Percentiles rank a stretch among this genome's conserved stretches.
These are phyloP conservation scores for Poecilobothrus nobilitatus DNA, from an alignment of 2,888 invertebrate genomes.

Conservation along the genomic window DNA sequence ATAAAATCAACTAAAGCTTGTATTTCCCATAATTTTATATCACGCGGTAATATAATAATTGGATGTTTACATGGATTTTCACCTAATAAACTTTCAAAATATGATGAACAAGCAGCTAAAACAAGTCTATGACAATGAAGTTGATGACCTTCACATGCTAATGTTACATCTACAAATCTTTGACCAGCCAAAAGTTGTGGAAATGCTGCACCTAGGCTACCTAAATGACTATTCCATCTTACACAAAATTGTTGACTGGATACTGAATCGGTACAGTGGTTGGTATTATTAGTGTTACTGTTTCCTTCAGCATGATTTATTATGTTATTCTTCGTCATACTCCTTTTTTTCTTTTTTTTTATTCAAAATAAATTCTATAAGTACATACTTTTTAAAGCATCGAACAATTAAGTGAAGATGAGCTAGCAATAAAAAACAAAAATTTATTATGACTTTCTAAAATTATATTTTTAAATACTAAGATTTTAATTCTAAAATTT, in stretches of 20 bases:
- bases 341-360: no score
- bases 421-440: no score
- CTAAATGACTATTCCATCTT: constrained; percentile 44
- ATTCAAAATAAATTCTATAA: no score
- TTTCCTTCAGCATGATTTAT: no score
- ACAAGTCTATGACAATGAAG: constrained; percentile 78
- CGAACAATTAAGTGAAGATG: no score
- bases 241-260: constrained; percentile 41
- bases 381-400: no score
- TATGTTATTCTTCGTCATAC: no score
- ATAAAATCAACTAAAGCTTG: constrained; percentile 81
- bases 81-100: constrained; percentile 68
- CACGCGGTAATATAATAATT: constrained; percentile 70
- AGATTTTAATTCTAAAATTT: no score
- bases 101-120: constrained; percentile 75
- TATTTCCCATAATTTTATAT: constrained; percentile 76
- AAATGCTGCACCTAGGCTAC: constrained; percentile 43
- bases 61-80: constrained; percentile 82
- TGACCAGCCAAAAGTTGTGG: constrained; percentile 41
- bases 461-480: no score
- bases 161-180: constrained; percentile 74
- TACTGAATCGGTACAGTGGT: neutral
- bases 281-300: no score
- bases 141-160: constrained; percentile 79
- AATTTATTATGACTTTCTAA: no score